Evolutionary conservation across 2,888 invertebrate genomes (phyloP), one percentile per base, ranked within the genome.

Genomic region (Plutella xylostella): DNA sequence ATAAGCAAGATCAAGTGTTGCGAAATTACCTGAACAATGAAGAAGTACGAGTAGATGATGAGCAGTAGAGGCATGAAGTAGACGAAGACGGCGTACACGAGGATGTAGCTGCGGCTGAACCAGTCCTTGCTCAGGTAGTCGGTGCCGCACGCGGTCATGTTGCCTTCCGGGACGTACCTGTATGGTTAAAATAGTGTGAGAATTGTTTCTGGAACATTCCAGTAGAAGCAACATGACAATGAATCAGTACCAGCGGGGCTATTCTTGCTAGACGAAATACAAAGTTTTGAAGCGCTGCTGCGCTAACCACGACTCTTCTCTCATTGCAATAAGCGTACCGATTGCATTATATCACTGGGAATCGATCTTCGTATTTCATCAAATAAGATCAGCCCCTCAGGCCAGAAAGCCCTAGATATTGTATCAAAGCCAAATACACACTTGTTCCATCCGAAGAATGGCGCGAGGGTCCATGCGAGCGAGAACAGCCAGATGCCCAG

Each of bases 141-240:
- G 45, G 95, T 95, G 46, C 96, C 95, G 65, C 96, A 96, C 28
- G 94, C 93, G 37, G 95, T 95, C 90, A 96, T 91, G 78, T 96
- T 95, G 49, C 96, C 96, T 77, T 96, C 96, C 7, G 96, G 96
- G 40, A 96, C 94, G 68, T 96, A 96, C 68, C 93, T 92, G 68
- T n/a, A n/a, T n/a, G n/a, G n/a, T n/a, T n/a, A n/a, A n/a, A n/a
- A n/a, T n/a, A n/a, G n/a, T n/a, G n/a, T n/a, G n/a, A n/a, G n/a
- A n/a, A n/a, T n/a, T n/a, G n/a, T n/a, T n/a, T n/a, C n/a, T n/a
- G n/a, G n/a, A n/a, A n/a, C n/a, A n/a, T n/a, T n/a, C n/a, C n/a
- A n/a, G n/a, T n/a, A n/a, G n/a, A n/a, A n/a, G n/a, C n/a, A n/a
- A n/a, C n/a, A n/a, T n/a, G n/a, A n/a, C n/a, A n/a, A n/a, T n/a